Evolutionary conservation across 2,888 invertebrate genomes (phyloP).

Genomic region (Drosophila sordidapex): DNA sequence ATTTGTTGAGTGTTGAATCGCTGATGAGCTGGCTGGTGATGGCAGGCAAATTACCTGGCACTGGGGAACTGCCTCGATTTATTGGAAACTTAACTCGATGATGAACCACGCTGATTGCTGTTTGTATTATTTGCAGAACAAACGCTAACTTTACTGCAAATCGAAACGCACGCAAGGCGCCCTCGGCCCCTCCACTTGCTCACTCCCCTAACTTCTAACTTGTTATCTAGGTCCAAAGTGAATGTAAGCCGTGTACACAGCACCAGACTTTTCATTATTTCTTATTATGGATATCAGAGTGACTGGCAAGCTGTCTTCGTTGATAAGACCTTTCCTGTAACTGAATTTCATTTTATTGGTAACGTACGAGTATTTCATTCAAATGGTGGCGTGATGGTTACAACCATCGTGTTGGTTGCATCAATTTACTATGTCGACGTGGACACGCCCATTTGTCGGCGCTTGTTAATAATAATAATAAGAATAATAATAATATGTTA

Average conservation of each 20-base stretch:
- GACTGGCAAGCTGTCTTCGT: constrained; percentile 1
- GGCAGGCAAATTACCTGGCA: background rate
- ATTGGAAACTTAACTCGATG: constrained; percentile 47
- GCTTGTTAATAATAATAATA: background rate
- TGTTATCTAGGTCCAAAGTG: constrained; percentile 4
- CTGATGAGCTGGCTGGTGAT: constrained; percentile 44
- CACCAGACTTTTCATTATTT: background rate
- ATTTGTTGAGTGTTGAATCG: constrained; percentile 58
- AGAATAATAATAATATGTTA: background rate
- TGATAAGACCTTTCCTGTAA: constrained; percentile 1
- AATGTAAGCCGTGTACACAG: background rate
- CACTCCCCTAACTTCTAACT: background rate
- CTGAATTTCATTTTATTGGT: background rate
- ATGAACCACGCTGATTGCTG: constrained; percentile 53
- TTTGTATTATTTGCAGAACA: constrained; percentile 56
- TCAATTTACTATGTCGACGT: background rate
- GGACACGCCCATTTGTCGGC: background rate
- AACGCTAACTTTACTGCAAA: constrained; percentile 36
- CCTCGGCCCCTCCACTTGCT: background rate
- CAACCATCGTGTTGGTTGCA: background rate
- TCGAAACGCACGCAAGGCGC: constrained; percentile 54
- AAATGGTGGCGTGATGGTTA: background rate
- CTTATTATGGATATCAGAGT: background rate
- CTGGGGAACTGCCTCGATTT: constrained; percentile 41
- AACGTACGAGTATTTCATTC: background rate